Base-by-base conservation (phyloP, 64 coral and sea anemone genomes). In the Actinia equina region DNA sequence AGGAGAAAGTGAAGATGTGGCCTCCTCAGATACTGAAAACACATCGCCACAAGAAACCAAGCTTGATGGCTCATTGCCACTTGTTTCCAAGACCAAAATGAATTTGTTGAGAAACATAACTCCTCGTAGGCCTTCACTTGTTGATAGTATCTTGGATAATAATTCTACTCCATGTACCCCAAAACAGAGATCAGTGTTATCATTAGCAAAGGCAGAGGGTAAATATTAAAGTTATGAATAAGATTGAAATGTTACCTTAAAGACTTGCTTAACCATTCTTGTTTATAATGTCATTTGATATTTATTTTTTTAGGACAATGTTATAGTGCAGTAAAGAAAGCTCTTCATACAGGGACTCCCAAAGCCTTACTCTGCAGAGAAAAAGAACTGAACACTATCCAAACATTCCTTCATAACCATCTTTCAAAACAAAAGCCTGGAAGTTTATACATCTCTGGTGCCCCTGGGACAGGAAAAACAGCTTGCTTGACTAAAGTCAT, bases 391-490 rank as follows among this genome's bases (percentile, higher is more conserved):
- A 56, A 82, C 43, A 81, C 87, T 84, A 95, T 99, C 37, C 90
- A 69, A 85, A 86, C 20, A 41, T 99, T 99, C 59, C 85, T 99
- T 30, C 63, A 95, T 84, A 90, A 59, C 25, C 97, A 99, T 90
- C 81, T 99, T 16, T 17, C 59, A 17, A 89, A 84, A 46, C 76
- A 87, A 81, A 91, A 99, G 27, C 90, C 97, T 88, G 97, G 91
- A 85, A 99, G 97, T 74, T 74, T 99, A n/a, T 99, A 99, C 62
- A 99, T 99, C 86, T 99, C 97, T 42, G 97, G 97, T 26, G 97
- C 97, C 7, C 97, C 97, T 30, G 97, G 97, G 16, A 99, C 97
- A 19, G 97, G 97, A 19, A 99, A 99, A 78, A 99, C 97, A 79
- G 97, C 97, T 91, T 99, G 97, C 61, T 90, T 99, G 44, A 99